Evolutionary conservation across 2,888 invertebrate genomes (phyloP).

Genomic region (Papilio gigon): DNA sequence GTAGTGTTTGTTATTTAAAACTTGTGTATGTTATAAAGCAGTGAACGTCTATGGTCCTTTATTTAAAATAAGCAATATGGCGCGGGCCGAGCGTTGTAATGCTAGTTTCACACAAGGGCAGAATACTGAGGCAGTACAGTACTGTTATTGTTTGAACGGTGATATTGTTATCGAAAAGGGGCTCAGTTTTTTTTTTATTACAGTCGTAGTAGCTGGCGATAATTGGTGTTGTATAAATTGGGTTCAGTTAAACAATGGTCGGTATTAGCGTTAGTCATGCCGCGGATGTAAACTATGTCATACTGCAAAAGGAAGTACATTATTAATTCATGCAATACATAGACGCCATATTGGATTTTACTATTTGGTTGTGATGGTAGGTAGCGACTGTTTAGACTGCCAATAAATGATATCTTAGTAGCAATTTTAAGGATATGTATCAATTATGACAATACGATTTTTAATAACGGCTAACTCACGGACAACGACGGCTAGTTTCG

Average conservation of each 20-base stretch:
- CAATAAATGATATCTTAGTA: too few species aligned
- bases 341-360: constrained; percentile 36
- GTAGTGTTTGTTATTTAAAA: constrained; percentile 2
- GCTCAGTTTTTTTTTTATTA: background rate
- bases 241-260: constrained; percentile 30
- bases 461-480: too few species aligned
- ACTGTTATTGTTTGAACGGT: background rate
- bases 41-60: constrained; percentile 32
- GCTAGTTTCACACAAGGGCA: background rate
- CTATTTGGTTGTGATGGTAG: constrained; percentile 24
- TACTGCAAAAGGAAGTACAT: constrained; percentile 35
- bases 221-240: background rate
- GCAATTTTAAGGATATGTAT: too few species aligned
- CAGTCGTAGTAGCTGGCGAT: background rate
- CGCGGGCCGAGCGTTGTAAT: constrained; percentile 58
- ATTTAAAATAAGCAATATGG: constrained; percentile 58
- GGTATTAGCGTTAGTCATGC: constrained; percentile 32
- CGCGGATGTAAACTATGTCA: constrained; percentile 37
- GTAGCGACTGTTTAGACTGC: constrained; percentile 28
- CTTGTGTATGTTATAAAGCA: constrained; percentile 6
- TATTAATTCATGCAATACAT: constrained; percentile 40
- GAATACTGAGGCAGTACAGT: background rate
- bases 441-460: too few species aligned
- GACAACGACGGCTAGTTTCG: too few species aligned
- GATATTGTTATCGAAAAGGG: too few species aligned